Conservation (phyloP, 2,888 invertebrate genomes). For the Frankliniella intonsa region DNA sequence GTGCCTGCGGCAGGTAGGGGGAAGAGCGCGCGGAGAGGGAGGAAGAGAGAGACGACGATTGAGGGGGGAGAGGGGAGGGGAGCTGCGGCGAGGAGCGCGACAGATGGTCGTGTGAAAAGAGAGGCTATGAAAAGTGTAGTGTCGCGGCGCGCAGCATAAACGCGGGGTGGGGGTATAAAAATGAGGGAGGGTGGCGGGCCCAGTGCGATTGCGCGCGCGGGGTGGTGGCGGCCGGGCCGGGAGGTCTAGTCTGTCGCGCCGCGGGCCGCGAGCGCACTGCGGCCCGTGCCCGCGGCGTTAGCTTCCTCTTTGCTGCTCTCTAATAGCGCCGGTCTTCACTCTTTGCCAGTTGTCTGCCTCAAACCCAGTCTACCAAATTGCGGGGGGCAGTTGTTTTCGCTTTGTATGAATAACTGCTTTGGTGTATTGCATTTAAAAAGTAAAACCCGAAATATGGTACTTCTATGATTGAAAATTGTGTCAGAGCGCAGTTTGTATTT, state of each 20-base stretch:
- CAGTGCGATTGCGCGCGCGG: not conserved
- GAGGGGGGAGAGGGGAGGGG: not conserved
- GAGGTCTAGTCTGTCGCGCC: not conserved
- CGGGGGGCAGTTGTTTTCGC: not conserved
- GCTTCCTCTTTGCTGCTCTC: not conserved
- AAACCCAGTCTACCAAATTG: not conserved
- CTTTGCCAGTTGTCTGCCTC: not conserved
- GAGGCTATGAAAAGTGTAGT: not conserved
- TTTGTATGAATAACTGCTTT: not conserved
- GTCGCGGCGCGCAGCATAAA: not conserved
- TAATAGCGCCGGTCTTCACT: not conserved
- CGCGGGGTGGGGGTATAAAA: not conserved
- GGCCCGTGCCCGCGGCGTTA: not conserved
- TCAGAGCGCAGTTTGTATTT: too few species aligned
- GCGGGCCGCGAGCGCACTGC: not conserved
- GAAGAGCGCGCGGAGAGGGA: not conserved
- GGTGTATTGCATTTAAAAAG: not conserved
- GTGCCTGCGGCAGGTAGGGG: not conserved
- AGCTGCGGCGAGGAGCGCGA: not conserved
- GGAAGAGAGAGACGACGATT: not conserved
- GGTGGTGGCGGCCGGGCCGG: not conserved
- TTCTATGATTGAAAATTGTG: too few species aligned
- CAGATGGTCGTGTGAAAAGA: not conserved
- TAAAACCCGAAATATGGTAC: not conserved
- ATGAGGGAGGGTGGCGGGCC: not conserved